Evolutionary conservation across 2,113 vertebrate species (phyloP), one percentile per base, ranked within the genome.

Genomic region (Catharus fuscescens): DNA sequence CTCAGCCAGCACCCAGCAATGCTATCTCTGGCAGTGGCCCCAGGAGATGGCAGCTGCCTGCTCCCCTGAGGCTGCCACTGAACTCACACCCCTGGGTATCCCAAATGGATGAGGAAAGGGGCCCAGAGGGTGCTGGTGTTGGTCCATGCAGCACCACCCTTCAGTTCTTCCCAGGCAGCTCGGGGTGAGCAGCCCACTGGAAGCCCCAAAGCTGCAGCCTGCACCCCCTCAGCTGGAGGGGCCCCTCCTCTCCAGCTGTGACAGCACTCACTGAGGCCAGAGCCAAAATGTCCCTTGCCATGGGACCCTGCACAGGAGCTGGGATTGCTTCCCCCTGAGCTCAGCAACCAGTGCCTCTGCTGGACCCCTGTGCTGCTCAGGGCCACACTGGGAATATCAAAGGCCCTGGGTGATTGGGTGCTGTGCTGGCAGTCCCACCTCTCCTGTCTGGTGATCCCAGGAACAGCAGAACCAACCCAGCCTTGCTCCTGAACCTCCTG

Each of bases 161-260:
- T 53, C 16, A 11, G 11, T 14, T 57, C 64, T n/a, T 42, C 20
- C 40, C 34, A 17, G n/a, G 36, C 34, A 8, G 2, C 50, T 50
- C 45, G 14, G 25, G 9, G 40, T 0, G 0, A 45, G 31, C 9
- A 12, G 54, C 4, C 18, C 5, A 0, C 42, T 48, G 64, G 59
- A 69, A 72, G 14, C n/a, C 47, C 32, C 17, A 29, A 34, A 72
- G 47, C 25, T 8, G 2, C 40, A 61, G 26, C 18, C 57, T 80
- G 38, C 38, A 66, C 11, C 12, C 23, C 14, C 15, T 23, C 44
- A 53, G 34, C 23, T 14, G 31, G 20, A 59, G 28, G 40, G 15
- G 5, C 18, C 14, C 38, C 21, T 64, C 31, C 44, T 52, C 65
- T 38, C 18, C 17, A 25, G 24, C 23, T 42, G 15, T 21, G 26